Base-by-base conservation (phyloP, 37 sponge, comb jelly and placozoan species). In the Petrosia ficiformis region DNA sequence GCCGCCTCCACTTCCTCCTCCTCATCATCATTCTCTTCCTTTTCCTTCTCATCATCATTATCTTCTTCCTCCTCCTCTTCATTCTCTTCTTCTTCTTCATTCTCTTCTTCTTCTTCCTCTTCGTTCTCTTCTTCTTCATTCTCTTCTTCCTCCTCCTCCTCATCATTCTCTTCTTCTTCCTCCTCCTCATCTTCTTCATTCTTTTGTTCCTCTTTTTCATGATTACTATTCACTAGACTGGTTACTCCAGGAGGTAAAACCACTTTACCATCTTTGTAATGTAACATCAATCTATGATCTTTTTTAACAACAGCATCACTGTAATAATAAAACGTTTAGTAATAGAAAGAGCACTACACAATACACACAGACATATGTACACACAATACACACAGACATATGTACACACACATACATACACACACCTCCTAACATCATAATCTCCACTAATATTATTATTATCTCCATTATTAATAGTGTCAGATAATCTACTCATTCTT, bases 211-310 rank as follows among this genome's bases (percentile, higher is more conserved):
- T 39, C 41, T 34, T 34, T 35, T 38, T 39, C 70, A 33, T 40
- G 35, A 31, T 21, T 69, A 34, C 1, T 35, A 28, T 28, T 3
- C 36, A 69, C 37, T 40, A 19, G 28, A 38, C 40, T 69, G 28
- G 2, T 69, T 38, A 35, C 36, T 39, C 2, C 68, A 32, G 44
- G 14, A 24, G 77, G 77, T 26, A 56, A 36, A 0, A 84, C 85
- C 37, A 78, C 65, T 59, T 68, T 59, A 3, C 90, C 90, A 72
- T 90, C 90, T 66, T 81, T 58, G 58, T 90, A 85, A 0, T 40
- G 30, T 25, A 88, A 59, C 65, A 44, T 44, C 4, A 77, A 39
- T 38, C 70, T 40, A 2, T 28, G 60, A 25, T 82, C 79, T 38
- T 70, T 61, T 44, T 80, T 84, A 32, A 37, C 59, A n/a, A 4